Conservation (phyloP, 1,140 invertebrate genomes). For the Akabosia matsudoensis region DNA sequence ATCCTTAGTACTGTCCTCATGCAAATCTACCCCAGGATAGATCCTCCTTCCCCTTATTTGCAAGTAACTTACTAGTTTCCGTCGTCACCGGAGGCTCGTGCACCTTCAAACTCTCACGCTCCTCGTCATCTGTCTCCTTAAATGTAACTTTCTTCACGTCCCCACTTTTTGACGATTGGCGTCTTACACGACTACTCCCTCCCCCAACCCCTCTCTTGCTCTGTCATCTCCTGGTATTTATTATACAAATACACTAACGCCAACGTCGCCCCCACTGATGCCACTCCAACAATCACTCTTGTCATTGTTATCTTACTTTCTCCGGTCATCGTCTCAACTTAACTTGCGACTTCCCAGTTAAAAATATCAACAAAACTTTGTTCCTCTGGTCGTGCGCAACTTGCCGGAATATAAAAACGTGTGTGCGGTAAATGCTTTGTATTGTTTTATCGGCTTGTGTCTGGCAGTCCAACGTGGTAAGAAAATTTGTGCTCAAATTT, state of each 20-base stretch:
- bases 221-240: background rate
- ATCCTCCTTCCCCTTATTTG: background rate
- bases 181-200: background rate
- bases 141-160: slow-evolving; percentile 8
- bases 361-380: background rate
- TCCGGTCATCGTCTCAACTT: background rate
- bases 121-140: background rate
- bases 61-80: background rate
- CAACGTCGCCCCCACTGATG: slow-evolving; percentile 27
- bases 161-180: background rate
- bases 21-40: background rate
- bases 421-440: no score
- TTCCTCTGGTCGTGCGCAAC: no score
- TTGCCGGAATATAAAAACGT: no score
- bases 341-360: no score
- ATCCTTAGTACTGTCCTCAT: background rate
- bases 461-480: no score
- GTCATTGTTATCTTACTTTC: slow-evolving; percentile 18
- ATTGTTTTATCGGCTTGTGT: no score
- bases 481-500: no score
- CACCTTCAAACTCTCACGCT: background rate
- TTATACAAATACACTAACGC: slow-evolving; percentile 29
- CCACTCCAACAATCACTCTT: slow-evolving; percentile 26
- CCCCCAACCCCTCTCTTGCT: background rate
- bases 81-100: background rate